These are phyloP conservation scores for Eupelmus urozonus DNA, from an alignment of 2,888 invertebrate species.

Conservation along the genomic window DNA sequence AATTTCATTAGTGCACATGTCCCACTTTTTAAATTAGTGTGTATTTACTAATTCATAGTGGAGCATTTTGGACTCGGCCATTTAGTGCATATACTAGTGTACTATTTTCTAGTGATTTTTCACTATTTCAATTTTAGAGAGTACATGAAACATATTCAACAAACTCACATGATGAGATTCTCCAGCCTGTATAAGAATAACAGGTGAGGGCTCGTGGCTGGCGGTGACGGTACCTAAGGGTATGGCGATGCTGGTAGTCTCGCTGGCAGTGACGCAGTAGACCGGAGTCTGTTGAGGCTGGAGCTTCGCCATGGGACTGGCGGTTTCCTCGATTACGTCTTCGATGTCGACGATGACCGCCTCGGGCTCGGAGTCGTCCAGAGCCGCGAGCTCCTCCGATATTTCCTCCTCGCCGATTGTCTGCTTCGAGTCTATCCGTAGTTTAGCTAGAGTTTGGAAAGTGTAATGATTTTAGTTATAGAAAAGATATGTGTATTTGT, in stretches of 20 bases:
- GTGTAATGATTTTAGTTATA: no score
- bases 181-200: constrained; percentile 67
- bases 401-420: constrained; percentile 64
- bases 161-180: constrained; percentile 59
- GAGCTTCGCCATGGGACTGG: constrained; percentile 84
- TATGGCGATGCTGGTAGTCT: constrained; percentile 72
- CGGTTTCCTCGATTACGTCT: constrained; percentile 88
- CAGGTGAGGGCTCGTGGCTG: constrained; percentile 71
- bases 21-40: no score
- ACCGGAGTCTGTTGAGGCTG: constrained; percentile 86
- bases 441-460: no score
- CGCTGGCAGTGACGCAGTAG: constrained; percentile 78
- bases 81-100: no score
- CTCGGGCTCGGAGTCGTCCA: constrained; percentile 81
- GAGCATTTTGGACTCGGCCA: no score
- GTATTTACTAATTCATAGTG: no score
- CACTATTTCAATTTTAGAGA: neutral
- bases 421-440: constrained; percentile 66
- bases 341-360: constrained; percentile 90
- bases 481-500: no score
- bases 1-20: no score
- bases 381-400: constrained; percentile 60
- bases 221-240: constrained; percentile 72
- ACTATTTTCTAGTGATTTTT: no score
- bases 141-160: no score